Evolutionary conservation across 2,888 invertebrate genomes (phyloP), one percentile per base, ranked within the genome.

Genomic region (Thecophora atra): DNA sequence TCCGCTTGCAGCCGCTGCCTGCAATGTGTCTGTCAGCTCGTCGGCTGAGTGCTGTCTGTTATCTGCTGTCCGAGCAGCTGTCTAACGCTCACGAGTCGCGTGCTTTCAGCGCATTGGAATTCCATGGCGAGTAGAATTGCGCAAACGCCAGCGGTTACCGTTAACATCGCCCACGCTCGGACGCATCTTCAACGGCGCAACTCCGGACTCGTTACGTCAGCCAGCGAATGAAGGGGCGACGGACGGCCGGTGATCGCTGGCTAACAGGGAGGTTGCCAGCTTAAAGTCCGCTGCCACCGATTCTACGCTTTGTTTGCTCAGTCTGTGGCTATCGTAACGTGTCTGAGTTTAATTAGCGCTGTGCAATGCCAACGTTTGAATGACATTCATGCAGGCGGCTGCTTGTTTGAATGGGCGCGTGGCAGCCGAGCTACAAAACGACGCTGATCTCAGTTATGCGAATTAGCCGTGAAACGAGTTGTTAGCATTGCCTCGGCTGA

Each of bases 111-210:
- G 60, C 26, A 6, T 44, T 19, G 64, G 24, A 64, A 64, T 64
- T 64, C 42, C 44, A 44, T 21, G 42, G 42, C 44, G 44, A 64
- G 44, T 64, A 24, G 21, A 64, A 44, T 64, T 44, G 42, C 47
- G 21, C 24, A 42, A 44, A 15, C 44, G 24, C 19, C 44, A 21
- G n/a, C 64, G 17, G 60, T 30, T 60, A 26, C n/a, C n/a, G 26
- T 60, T 60, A 4, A 13, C 13, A 8, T 28, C 58, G 47, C 47
- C 47, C 47, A 47, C 47, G 47, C 47, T n/a, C 17, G n/a, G 47
- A 47, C 47, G n/a, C 47, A 3, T 47, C 47, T 47, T 47, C 47
- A 47, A 37, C 37, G 7, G 47, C 13, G 47, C 47, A n/a, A 5
- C n/a, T 47, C 37, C 11, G 37, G 11, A n/a, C 47, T 17, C 15